phyloP scores from a whole-genome alignment of 1,140 invertebrate genomes.

The Zaprionus tsacasi region DNA sequence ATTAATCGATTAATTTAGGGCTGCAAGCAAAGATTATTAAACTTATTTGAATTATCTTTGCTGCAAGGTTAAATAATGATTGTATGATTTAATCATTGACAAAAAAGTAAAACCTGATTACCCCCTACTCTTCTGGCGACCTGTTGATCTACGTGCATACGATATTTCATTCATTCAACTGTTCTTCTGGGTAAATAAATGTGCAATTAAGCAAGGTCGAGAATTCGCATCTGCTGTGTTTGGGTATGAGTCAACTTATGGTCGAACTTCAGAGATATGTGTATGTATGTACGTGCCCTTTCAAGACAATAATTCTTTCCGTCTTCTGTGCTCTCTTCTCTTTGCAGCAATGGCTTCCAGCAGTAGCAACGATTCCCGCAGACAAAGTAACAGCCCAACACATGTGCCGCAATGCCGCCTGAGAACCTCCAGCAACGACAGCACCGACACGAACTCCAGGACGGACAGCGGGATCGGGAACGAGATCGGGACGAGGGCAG shows the following conservation, averaged over 20 bases:
- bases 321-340: conserved; percentile 27
- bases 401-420: conserved; percentile 65
- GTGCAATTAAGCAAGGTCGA: conserved; percentile 12
- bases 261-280: conserved; percentile 2
- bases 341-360: conserved; percentile 79
- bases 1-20: no score
- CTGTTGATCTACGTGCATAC: not conserved
- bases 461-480: conserved; percentile 1
- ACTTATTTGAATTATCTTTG: no score
- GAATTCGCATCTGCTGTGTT: not conserved
- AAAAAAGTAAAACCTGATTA: no score
- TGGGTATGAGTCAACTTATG: conserved; percentile 2
- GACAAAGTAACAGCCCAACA: conserved; percentile 58
- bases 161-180: conserved; percentile 7
- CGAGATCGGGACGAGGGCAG: conserved; percentile 14
- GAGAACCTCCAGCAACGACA: conserved; percentile 51
- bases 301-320: conserved; percentile 15
- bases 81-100: no score
- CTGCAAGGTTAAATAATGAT: no score
- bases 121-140: no score
- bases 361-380: conserved; percentile 58
- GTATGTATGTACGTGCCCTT: not conserved
- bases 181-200: not conserved
- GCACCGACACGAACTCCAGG: conserved; percentile 14
- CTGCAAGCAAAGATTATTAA: no score